Evolutionary conservation across 2,888 invertebrate genomes (phyloP).

Genomic region (Bombylius discolor): DNA sequence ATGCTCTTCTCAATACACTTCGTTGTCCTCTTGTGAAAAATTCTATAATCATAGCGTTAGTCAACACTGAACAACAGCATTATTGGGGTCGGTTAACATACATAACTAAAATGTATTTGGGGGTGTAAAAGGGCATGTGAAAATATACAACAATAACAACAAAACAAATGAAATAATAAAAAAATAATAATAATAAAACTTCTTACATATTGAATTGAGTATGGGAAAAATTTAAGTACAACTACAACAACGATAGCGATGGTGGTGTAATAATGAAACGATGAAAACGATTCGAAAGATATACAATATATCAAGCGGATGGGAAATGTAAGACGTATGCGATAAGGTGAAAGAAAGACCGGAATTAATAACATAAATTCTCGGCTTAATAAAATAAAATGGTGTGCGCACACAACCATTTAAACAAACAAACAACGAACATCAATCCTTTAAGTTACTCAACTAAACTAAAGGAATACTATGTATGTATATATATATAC

Average conservation of each 20-base stretch:
- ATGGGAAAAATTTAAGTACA: too few relatives aligned
- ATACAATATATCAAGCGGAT: not conserved
- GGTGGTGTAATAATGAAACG: not conserved
- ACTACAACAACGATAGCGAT: too few relatives aligned
- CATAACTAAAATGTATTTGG: not conserved
- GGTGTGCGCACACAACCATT: not conserved
- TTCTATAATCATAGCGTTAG: too few relatives aligned
- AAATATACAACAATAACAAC: not conserved
- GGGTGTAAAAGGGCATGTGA: not conserved
- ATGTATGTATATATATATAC: too few relatives aligned
- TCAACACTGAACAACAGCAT: not conserved
- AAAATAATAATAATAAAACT: too few relatives aligned
- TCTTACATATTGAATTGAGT: too few relatives aligned
- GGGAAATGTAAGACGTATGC: not conserved
- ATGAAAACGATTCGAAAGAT: not conserved
- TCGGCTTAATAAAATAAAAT: slow-evolving; percentile 10
- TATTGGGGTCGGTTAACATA: not conserved
- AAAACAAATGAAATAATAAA: not conserved
- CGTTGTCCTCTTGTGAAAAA: too few relatives aligned
- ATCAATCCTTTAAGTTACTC: slow-evolving; percentile 3
- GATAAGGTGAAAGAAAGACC: not conserved
- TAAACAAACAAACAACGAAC: slow-evolving; percentile 2
- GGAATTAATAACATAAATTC: slow-evolving; percentile 11
- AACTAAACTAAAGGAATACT: too few relatives aligned
- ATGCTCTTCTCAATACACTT: too few relatives aligned